A percentile compares a stretch with the other conserved stretches of the same genome.
Conservation (phyloP, 1,140 invertebrate genomes). For the Orchestia grillus region DNA sequence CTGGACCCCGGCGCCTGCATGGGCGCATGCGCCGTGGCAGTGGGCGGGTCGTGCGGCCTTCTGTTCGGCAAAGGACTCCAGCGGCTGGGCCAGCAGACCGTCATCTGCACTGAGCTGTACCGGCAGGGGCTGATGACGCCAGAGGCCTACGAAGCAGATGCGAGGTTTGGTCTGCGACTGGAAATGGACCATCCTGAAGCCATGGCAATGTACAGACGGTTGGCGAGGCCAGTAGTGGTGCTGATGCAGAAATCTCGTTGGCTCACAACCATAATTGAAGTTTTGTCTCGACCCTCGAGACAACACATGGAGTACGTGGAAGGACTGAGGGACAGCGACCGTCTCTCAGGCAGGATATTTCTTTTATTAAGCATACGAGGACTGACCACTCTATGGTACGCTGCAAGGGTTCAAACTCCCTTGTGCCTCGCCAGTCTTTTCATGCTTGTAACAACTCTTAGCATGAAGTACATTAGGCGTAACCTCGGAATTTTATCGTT, state of each 20-base stretch:
- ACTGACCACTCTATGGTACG: background rate
- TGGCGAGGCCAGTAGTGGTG: background rate
- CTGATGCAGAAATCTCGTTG: background rate
- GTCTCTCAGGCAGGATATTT: background rate
- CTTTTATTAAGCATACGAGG: background rate
- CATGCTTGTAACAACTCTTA: background rate
- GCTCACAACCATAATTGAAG: background rate
- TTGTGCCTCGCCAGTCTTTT: background rate
- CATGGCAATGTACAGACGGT: background rate
- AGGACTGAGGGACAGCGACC: background rate
- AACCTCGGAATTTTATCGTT: background rate
- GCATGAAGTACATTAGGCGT: background rate
- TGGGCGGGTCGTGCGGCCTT: slow-evolving; percentile 60
- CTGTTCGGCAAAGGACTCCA: slow-evolving; percentile 60
- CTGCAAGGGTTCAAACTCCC: background rate
- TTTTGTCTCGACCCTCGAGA: background rate
- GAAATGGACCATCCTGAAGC: background rate
- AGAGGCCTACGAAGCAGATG: slow-evolving; percentile 63
- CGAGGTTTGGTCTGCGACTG: slow-evolving; percentile 31
- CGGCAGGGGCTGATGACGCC: slow-evolving; percentile 57
- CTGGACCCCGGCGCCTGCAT: background rate
- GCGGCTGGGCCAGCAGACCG: slow-evolving; percentile 59
- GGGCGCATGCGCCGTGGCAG: slow-evolving; percentile 59
- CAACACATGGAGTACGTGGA: slow-evolving; percentile 27
- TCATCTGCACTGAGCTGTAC: slow-evolving; percentile 66